Conservation (phyloP, 2,113 vertebrate species). For the Cairina moschata region DNA sequence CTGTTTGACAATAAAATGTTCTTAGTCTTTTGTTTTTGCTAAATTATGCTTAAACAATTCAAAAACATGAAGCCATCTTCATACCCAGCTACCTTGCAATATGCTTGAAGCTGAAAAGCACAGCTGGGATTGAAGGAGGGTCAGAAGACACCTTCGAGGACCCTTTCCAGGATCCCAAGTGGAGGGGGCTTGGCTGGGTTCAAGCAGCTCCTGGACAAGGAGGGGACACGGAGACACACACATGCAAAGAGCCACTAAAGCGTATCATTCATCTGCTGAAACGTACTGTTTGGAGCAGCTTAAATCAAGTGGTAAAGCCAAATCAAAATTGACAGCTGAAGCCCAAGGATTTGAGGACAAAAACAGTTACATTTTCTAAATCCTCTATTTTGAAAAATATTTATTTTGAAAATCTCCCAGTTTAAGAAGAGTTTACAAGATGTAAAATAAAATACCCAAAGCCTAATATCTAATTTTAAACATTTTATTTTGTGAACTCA, state of each 20-base stretch:
- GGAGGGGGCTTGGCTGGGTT: neutral
- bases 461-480: neutral
- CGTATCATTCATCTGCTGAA: neutral
- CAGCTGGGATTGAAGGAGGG: neutral
- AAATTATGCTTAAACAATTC: neutral
- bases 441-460: neutral
- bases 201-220: neutral
- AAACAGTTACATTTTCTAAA: neutral
- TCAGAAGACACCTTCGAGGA: neutral
- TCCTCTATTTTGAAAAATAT: conserved; percentile 23
- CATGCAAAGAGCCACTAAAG: neutral
- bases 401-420: neutral
- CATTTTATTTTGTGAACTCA: neutral
- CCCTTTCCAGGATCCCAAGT: neutral
- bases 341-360: neutral
- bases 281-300: neutral
- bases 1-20: neutral
- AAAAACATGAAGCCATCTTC: neutral
- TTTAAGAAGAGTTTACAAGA: neutral
- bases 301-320: conserved; percentile 2
- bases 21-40: neutral
- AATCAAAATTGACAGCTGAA: conserved; percentile 27
- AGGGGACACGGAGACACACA: neutral
- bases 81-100: neutral
- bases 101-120: neutral